These are phyloP conservation scores for Apis laboriosa DNA, from an alignment of 1,140 invertebrate species.

Conservation along the genomic window DNA sequence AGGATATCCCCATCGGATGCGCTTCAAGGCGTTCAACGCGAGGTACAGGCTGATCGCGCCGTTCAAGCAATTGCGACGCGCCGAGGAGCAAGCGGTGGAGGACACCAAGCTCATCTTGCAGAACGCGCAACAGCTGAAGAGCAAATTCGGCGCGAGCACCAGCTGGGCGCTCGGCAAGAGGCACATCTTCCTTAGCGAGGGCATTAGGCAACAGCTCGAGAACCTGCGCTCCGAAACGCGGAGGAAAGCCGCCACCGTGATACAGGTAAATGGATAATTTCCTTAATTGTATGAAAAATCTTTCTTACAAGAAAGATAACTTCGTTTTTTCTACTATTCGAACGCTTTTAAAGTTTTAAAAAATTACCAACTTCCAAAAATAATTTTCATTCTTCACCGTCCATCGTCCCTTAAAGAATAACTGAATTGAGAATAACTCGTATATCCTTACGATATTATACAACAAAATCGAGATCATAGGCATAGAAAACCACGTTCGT, in stretches of 20 bases:
- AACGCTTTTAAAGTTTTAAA: too few relatives aligned
- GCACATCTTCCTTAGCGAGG: slow-evolving; percentile 96
- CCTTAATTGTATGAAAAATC: background rate
- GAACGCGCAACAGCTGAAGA: slow-evolving; percentile 82
- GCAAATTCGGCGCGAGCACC: slow-evolving; percentile 84
- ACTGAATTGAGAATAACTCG: too few relatives aligned
- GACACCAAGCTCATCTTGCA: slow-evolving; percentile 91
- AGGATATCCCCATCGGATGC: slow-evolving; percentile 96
- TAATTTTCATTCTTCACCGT: too few relatives aligned
- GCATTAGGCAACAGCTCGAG: slow-evolving; percentile 94
- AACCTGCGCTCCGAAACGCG: slow-evolving; percentile 88
- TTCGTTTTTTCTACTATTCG: too few relatives aligned
- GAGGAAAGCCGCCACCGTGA: slow-evolving; percentile 86
- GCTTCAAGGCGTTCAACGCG: slow-evolving; percentile 95
- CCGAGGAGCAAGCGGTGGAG: slow-evolving; percentile 91
- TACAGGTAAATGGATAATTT: slow-evolving; percentile 69
- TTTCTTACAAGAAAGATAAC: too few relatives aligned
- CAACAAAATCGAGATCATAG: too few relatives aligned
- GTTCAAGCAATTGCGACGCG: slow-evolving; percentile 86
- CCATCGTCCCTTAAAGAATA: too few relatives aligned
- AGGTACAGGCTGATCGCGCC: slow-evolving; percentile 92
- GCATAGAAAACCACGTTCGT: too few relatives aligned
- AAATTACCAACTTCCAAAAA: too few relatives aligned
- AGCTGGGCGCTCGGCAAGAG: slow-evolving; percentile 95
- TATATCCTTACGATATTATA: too few relatives aligned